Percentiles rank a stretch among this genome's conserved stretches.
Conservation (phyloP, 2,113 vertebrate species). For the Cryptomyrus ogoouensis region DNA sequence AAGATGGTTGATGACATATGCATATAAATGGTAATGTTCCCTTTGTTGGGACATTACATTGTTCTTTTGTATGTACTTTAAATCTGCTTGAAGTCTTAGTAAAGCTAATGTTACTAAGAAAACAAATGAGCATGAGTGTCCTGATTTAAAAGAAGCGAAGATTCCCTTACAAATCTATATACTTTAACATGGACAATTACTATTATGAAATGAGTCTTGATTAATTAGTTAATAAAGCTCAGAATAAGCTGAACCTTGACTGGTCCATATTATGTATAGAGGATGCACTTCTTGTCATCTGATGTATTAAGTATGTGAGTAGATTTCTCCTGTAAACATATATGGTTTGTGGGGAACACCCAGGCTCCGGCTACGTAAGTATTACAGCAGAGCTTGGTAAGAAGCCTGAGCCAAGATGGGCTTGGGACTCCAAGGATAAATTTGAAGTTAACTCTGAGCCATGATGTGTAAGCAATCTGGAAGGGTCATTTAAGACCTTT, state of each 20-base stretch:
- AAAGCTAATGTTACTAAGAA: constrained; percentile 15
- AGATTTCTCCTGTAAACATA: background rate
- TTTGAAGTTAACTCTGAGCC: constrained; percentile 42
- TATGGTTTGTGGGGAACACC: background rate
- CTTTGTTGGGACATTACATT: background rate
- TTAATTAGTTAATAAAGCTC: background rate
- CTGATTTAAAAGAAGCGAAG: background rate
- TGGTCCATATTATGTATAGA: background rate
- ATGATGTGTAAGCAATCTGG: constrained; percentile 56
- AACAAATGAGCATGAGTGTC: background rate
- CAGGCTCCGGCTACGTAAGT: background rate
- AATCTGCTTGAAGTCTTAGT: constrained; percentile 18
- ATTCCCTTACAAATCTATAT: background rate
- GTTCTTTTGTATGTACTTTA: constrained; percentile 20
- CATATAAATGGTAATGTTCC: constrained; percentile 1
- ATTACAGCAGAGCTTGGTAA: background rate
- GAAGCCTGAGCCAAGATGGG: constrained; percentile 4
- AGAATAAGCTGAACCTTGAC: background rate
- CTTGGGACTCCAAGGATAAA: constrained; percentile 33
- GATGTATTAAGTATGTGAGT: background rate
- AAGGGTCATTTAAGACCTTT: constrained; percentile 51
- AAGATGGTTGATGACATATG: background rate
- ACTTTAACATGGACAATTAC: background rate
- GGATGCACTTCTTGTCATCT: background rate
- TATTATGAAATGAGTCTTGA: background rate